A percentile compares a stretch with the other conserved stretches of the same genome.
phyloP scores from a whole-genome alignment of 2,888 invertebrate species.

The Hipparchia semele region DNA sequence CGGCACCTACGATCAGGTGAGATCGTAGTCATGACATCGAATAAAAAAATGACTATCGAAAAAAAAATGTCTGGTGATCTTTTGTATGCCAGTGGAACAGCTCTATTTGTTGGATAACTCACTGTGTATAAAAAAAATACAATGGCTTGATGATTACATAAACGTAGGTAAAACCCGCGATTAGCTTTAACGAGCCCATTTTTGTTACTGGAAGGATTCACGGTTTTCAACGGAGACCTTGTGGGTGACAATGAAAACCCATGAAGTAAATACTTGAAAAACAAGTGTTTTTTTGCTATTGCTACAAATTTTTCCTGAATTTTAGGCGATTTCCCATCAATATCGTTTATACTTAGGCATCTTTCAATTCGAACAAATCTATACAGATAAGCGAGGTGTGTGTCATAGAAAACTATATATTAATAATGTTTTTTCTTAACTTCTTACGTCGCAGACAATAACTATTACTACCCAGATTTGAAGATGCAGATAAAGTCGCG shows the following conservation, averaged over 20 bases:
- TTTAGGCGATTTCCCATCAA: neutral
- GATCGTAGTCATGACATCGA: too few relatives aligned
- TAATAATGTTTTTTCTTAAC: too few relatives aligned
- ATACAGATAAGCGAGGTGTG: neutral
- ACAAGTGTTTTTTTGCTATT: neutral
- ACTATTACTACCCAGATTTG: too few relatives aligned
- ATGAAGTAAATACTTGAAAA: neutral
- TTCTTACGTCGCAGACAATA: too few relatives aligned
- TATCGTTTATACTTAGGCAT: neutral
- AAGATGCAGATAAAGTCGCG: neutral
- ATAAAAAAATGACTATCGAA: too few relatives aligned
- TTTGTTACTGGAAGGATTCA: constrained; percentile 19
- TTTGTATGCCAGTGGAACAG: too few relatives aligned
- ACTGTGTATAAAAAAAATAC: neutral
- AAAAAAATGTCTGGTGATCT: neutral
- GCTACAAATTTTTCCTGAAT: neutral
- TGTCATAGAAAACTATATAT: too few relatives aligned
- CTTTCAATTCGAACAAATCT: neutral
- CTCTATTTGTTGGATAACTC: too few relatives aligned
- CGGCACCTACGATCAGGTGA: too few relatives aligned
- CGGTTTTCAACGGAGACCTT: constrained; percentile 14
- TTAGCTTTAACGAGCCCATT: constrained; percentile 1
- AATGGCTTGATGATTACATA: neutral
- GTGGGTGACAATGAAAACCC: constrained; percentile 25
- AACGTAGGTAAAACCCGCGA: constrained; percentile 25